phyloP scores from a whole-genome alignment of 2,888 invertebrate genomes.

The Cheilosia grossa region DNA sequence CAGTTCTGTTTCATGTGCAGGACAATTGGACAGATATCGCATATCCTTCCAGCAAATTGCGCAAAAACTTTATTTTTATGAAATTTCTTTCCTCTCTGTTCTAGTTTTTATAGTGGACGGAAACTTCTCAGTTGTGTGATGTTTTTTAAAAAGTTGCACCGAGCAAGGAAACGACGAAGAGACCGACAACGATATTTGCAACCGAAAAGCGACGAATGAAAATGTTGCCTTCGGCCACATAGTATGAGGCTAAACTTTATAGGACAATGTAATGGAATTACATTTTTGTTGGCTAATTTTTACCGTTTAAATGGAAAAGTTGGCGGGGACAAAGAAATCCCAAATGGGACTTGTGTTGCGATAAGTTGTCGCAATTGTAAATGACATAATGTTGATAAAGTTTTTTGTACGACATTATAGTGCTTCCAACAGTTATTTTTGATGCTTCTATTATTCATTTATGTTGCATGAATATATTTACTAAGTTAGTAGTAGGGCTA shows the following conservation, averaged over 20 bases:
- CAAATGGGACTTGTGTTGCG: slow-evolving; percentile 36
- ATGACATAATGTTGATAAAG: slow-evolving; percentile 17
- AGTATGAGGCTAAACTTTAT: slow-evolving; percentile 48
- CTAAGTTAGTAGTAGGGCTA: too few relatives aligned
- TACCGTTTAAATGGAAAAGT: slow-evolving; percentile 68
- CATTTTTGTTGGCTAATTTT: slow-evolving; percentile 72
- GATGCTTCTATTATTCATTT: neutral
- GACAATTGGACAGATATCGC: slow-evolving; percentile 67
- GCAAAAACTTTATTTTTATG: slow-evolving; percentile 68
- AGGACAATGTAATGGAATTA: slow-evolving; percentile 68
- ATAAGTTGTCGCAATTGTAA: slow-evolving; percentile 35
- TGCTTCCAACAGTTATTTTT: neutral
- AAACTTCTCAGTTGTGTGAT: slow-evolving; percentile 62
- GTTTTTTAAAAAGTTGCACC: slow-evolving; percentile 50
- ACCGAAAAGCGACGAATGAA: slow-evolving; percentile 1
- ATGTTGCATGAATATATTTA: too few relatives aligned
- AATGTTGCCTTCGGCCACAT: slow-evolving; percentile 30
- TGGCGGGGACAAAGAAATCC: slow-evolving; percentile 15
- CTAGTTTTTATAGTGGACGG: slow-evolving; percentile 41
- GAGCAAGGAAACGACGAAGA: slow-evolving; percentile 27
- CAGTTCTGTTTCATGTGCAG: slow-evolving; percentile 38
- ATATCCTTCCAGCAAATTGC: slow-evolving; percentile 68
- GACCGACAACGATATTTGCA: neutral
- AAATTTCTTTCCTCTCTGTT: slow-evolving; percentile 14
- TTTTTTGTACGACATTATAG: neutral